Evolutionary conservation across 2,888 invertebrate genomes (phyloP).

Genomic region (Polyommatus iphigenia): DNA sequence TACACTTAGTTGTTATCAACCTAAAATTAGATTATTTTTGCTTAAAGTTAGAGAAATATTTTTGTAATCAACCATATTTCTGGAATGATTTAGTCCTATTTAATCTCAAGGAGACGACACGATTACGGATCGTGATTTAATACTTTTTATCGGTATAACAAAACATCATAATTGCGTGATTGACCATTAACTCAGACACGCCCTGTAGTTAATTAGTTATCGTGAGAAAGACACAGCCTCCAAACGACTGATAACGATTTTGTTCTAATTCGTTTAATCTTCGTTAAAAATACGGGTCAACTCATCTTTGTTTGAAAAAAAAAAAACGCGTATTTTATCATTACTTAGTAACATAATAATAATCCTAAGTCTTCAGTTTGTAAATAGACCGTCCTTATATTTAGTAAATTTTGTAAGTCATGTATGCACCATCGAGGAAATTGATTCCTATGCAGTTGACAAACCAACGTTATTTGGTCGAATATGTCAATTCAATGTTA

Average conservation of each 20-base stretch:
- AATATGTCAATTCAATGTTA: no score
- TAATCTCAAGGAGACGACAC: constrained; percentile 21
- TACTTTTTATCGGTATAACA: constrained; percentile 29
- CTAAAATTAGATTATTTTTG: no score
- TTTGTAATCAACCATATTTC: neutral
- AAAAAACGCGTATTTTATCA: neutral
- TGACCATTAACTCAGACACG: constrained; percentile 40
- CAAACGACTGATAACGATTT: constrained; percentile 45
- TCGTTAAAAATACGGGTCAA: neutral
- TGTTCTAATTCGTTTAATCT: neutral
- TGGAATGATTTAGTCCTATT: neutral
- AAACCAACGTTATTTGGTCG: no score
- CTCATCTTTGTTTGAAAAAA: neutral
- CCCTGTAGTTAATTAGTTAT: constrained; percentile 43
- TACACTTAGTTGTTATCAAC: no score
- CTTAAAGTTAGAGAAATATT: no score
- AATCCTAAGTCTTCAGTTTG: no score
- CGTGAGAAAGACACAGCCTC: constrained; percentile 60
- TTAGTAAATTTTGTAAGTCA: no score
- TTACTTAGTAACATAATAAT: no score
- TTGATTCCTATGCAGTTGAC: no score
- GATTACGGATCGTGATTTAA: constrained; percentile 20
- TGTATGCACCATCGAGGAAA: no score
- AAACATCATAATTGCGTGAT: constrained; percentile 38
- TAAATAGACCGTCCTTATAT: no score